Conservation (phyloP, 2,113 vertebrate species). For the Lipophrys pholis region DNA sequence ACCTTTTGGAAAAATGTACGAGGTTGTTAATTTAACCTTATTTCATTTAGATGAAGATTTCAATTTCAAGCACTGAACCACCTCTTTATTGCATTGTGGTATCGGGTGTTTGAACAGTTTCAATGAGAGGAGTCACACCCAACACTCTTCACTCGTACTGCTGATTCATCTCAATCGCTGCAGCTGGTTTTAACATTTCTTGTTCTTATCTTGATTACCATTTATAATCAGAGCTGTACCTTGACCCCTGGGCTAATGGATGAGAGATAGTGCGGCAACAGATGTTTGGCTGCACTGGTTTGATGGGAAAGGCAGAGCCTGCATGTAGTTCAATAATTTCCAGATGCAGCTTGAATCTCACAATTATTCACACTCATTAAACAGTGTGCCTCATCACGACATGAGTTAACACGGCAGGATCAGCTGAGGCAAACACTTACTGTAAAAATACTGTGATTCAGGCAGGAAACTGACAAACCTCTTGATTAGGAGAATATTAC, state of each 20-base stretch:
- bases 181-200: constrained; percentile 8
- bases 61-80: background rate
- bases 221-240: constrained; percentile 39
- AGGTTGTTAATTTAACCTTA: background rate
- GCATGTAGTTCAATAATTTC: constrained; percentile 25
- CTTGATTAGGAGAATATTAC: background rate
- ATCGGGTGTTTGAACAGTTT: constrained; percentile 14
- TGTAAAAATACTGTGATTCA: constrained; percentile 18
- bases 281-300: constrained; percentile 44
- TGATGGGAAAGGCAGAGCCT: constrained; percentile 21
- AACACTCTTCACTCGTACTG: constrained; percentile 30
- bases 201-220: constrained; percentile 48
- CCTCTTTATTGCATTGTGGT: background rate
- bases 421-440: constrained; percentile 3
- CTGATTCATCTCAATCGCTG: constrained; percentile 34
- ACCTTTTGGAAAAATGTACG: too few species aligned
- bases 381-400: background rate
- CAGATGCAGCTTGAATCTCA: constrained; percentile 41
- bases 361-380: constrained; percentile 27
- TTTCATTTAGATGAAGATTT: constrained; percentile 17
- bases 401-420: background rate
- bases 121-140: constrained; percentile 33
- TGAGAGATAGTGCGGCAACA: constrained; percentile 50
- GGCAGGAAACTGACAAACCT: background rate
- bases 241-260: constrained; percentile 39